phyloP scores from a whole-genome alignment of 2,797 vertebrate genomes.

The Micropoecilia bifurca region DNA sequence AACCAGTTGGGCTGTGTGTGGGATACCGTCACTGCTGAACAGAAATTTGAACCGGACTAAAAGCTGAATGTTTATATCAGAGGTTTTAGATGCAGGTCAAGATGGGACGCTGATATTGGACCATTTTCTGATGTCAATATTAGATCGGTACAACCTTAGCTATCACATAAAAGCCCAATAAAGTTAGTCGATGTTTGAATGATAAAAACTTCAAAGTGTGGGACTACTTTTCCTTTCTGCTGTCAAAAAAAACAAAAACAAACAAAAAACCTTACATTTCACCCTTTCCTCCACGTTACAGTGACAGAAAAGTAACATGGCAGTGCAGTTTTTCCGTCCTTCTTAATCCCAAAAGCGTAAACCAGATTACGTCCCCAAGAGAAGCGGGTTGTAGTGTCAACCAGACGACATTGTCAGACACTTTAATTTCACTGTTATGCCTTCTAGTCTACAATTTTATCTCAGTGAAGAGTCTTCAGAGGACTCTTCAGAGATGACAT shows the following conservation, averaged over 20 bases:
- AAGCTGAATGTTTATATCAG: too few relatives aligned
- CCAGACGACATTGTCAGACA: neutral
- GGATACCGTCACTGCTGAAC: too few relatives aligned
- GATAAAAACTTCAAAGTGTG: neutral
- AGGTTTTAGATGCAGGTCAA: too few relatives aligned
- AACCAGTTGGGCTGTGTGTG: too few relatives aligned
- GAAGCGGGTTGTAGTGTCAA: neutral
- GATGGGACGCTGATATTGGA: too few relatives aligned
- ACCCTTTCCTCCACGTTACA: neutral
- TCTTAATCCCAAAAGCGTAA: neutral
- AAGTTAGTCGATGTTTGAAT: neutral
- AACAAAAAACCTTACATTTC: neutral
- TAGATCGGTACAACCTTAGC: too few relatives aligned
- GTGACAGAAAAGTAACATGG: neutral
- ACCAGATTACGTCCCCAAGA: neutral
- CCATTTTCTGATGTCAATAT: too few relatives aligned
- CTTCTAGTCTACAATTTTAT: constrained; percentile 7
- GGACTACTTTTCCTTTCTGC: neutral
- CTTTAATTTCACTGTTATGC: constrained; percentile 9
- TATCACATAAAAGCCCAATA: neutral
- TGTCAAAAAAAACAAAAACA: neutral
- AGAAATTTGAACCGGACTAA: too few relatives aligned
- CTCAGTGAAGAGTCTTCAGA: constrained; percentile 8
- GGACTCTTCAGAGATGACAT: constrained; percentile 19
- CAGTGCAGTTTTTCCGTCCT: neutral